phyloP scores from a whole-genome alignment of 1,140 invertebrate species.

The Leguminivora glycinivorella region DNA sequence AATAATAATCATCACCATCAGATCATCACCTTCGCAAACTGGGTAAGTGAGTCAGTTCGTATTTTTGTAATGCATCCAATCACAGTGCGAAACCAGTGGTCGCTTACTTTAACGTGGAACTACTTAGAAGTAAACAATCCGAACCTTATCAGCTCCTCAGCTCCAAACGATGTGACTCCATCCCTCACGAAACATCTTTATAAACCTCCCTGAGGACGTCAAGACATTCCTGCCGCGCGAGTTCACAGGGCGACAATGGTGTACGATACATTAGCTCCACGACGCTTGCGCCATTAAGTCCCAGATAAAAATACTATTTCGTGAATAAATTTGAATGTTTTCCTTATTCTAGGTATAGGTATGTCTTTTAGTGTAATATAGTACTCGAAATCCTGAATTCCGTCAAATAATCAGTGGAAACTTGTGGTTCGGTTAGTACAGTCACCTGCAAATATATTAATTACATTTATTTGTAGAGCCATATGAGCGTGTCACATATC shows the following conservation, averaged over 20 bases:
- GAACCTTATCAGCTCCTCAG: slow-evolving; percentile 36
- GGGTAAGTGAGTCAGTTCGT: too few relatives aligned
- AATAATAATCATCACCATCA: too few relatives aligned
- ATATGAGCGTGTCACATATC: too few relatives aligned
- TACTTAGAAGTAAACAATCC: background rate
- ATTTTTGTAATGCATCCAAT: too few relatives aligned
- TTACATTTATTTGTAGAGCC: too few relatives aligned
- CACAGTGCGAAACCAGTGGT: too few relatives aligned
- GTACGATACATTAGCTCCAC: slow-evolving; percentile 57
- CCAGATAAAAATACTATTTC: slow-evolving; percentile 50
- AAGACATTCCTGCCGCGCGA: slow-evolving; percentile 59
- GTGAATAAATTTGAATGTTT: slow-evolving; percentile 61
- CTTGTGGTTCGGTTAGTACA: too few relatives aligned
- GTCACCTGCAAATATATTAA: too few relatives aligned
- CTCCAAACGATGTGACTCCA: slow-evolving; percentile 42
- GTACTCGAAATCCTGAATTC: too few relatives aligned
- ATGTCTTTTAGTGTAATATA: background rate
- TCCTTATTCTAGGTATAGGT: slow-evolving; percentile 13
- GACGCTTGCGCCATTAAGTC: slow-evolving; percentile 41
- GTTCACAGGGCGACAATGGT: slow-evolving; percentile 50
- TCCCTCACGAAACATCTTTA: slow-evolving; percentile 48
- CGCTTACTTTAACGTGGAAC: too few relatives aligned
- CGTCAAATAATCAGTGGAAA: too few relatives aligned
- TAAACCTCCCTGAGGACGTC: slow-evolving; percentile 58
- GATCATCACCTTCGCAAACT: too few relatives aligned